Evolutionary conservation across 2,888 invertebrate species (phyloP), one percentile per base, ranked within the genome.

Genomic region (Plusia festucae): DNA sequence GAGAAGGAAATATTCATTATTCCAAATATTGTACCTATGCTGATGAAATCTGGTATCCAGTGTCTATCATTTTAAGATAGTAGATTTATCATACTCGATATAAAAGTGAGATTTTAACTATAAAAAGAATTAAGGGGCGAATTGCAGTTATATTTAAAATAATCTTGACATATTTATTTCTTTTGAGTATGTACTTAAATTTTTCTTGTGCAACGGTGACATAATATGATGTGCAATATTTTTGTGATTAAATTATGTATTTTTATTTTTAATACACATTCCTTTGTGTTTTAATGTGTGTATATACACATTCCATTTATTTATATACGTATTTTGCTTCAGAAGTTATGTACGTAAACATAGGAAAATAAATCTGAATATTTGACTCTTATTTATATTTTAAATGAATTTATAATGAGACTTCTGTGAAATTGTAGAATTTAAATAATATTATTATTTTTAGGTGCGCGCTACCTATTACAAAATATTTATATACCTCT

Each of bases 141-240:
- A 58, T 57, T 56, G 44, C 60, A 63, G 53, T 61, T 66, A 52
- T 44, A 51, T 67, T 64, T 78, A 58, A 30, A 54, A 53, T n/a
- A 49, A 44, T 8, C 9, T 62, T 62, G 20, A 65, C n/a, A 56
- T 68, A 68, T 66, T 72, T 72, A 66, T 68, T 65, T 53, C 16
- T 65, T 30, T 57, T 58, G 46, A 65, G 68, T 72, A 76, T 67
- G n/a, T n/a, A n/a, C n/a, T n/a, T 76, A 65, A 65, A 69, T 60
- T 68, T 58, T 2, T 70, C 58, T 73, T 70, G 58, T 79, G 59
- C 68, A 68, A 62, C 40, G 40, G 70, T 24, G 56, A 46, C 60
- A 61, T 63, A 60, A 61, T 67, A 70, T 60, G 15, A 27, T 69
- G 78, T 78, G 81, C 81, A 79, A 79, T 79, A 78, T 80, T 65